Conservation (phyloP, 2,888 invertebrate genomes). For the Caradrina kadenii region DNA sequence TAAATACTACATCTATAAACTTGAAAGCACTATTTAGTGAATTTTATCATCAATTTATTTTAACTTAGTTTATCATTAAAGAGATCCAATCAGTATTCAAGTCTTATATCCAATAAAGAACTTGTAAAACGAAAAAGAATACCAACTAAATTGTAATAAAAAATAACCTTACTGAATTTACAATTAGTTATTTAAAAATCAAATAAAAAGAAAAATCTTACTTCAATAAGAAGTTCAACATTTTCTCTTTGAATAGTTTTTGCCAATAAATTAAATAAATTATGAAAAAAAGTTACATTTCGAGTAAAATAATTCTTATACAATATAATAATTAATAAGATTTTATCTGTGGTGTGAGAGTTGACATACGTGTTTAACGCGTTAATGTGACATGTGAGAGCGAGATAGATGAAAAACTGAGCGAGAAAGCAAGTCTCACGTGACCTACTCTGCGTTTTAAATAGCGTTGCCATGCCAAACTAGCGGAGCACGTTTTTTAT, state of each 20-base stretch:
- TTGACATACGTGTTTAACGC: neutral
- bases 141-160: constrained; percentile 26
- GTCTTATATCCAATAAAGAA: constrained; percentile 33
- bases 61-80: constrained; percentile 8
- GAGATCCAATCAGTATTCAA: constrained; percentile 30
- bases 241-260: constrained; percentile 25
- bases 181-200: constrained; percentile 23
- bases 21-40: neutral
- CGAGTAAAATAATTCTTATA: neutral
- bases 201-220: neutral
- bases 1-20: neutral
- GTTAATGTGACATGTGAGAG: neutral
- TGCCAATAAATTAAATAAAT: neutral
- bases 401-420: neutral
- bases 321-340: too few relatives aligned
- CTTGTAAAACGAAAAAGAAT: constrained; percentile 24
- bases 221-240: constrained; percentile 13
- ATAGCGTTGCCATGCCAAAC: neutral
- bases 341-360: neutral
- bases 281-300: neutral
- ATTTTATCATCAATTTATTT: neutral
- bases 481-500: neutral
- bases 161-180: constrained; percentile 28
- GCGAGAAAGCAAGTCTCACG: neutral
- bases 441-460: neutral